Conservation (phyloP, 2,113 vertebrate genomes). For the Myocastor coypus region DNA sequence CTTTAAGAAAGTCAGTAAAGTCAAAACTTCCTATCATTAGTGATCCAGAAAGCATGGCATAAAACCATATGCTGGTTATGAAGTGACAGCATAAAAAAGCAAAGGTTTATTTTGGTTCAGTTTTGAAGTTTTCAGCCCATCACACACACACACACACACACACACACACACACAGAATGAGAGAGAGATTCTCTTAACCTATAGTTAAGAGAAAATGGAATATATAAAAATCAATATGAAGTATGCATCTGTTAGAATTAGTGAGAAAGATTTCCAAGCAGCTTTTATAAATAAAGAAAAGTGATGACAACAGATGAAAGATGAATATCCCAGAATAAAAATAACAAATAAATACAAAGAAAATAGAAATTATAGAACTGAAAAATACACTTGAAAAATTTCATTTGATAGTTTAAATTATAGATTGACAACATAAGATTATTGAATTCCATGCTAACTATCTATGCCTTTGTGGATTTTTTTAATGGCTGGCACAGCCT, state of each 20-base stretch:
- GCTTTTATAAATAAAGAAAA: constrained; percentile 32
- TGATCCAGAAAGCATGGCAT: neutral
- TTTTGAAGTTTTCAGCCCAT: neutral
- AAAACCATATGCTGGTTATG: neutral
- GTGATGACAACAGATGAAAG: constrained; percentile 1
- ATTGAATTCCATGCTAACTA: neutral
- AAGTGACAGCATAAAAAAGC: constrained; percentile 6
- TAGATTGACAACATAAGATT: neutral
- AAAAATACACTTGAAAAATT: neutral
- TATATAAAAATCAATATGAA: constrained; percentile 11
- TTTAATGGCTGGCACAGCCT: no score
- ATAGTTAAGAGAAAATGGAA: neutral
- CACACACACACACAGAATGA: neutral
- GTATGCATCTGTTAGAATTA: neutral
- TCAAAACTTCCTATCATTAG: neutral
- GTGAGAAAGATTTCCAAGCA: constrained; percentile 6
- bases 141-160: neutral
- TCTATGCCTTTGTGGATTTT: neutral
- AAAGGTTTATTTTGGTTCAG: neutral
- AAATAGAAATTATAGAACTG: constrained; percentile 7
- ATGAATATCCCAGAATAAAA: neutral
- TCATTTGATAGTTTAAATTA: neutral
- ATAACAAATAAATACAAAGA: neutral
- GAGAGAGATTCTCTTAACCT: neutral
- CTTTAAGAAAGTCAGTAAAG: constrained; percentile 16